These are phyloP conservation scores for Drosophila siamana DNA, from an alignment of 2,888 invertebrate species.

Conservation along the genomic window DNA sequence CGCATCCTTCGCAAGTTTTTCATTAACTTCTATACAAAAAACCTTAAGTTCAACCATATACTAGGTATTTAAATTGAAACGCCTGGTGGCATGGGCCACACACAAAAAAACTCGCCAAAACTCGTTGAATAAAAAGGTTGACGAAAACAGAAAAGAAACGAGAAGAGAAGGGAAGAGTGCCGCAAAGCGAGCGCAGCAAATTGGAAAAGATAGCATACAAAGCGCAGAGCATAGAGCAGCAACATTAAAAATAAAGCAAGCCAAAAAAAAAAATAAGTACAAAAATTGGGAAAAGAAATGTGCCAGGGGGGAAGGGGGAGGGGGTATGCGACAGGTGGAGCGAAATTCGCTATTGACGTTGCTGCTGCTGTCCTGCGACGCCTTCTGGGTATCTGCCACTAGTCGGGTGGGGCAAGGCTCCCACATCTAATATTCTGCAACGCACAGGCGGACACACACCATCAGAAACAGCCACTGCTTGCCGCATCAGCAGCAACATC, in stretches of 20 bases:
- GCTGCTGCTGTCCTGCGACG: slow-evolving; percentile 17
- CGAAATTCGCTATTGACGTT: slow-evolving; percentile 19
- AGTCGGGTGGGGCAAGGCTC: slow-evolving; percentile 1
- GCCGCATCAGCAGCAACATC: slow-evolving; percentile 2
- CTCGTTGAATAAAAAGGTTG: slow-evolving; percentile 12
- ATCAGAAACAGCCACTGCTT: slow-evolving; percentile 5
- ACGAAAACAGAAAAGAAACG: background rate
- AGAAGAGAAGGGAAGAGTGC: slow-evolving; percentile 18
- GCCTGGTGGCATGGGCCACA: slow-evolving; percentile 18
- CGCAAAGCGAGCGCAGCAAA: slow-evolving; percentile 47
- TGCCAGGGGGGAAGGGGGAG: too few relatives aligned
- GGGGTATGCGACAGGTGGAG: slow-evolving; percentile 38
- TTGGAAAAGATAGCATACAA: slow-evolving; percentile 59
- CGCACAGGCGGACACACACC: slow-evolving; percentile 42
- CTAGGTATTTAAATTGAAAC: slow-evolving; percentile 24
- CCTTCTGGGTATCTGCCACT: slow-evolving; percentile 29
- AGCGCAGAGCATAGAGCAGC: slow-evolving; percentile 26
- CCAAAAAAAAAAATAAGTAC: slow-evolving; percentile 12
- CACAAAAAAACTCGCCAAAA: slow-evolving; percentile 16
- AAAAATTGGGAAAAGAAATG: slow-evolving; percentile 1
- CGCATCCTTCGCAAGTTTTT: slow-evolving; percentile 35
- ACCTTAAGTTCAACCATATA: slow-evolving; percentile 39
- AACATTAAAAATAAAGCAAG: slow-evolving; percentile 12
- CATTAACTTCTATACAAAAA: slow-evolving; percentile 31
- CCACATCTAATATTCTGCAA: slow-evolving; percentile 69